Base-by-base conservation (phyloP, 2,113 vertebrate species). In the Sardina pilchardus region DNA sequence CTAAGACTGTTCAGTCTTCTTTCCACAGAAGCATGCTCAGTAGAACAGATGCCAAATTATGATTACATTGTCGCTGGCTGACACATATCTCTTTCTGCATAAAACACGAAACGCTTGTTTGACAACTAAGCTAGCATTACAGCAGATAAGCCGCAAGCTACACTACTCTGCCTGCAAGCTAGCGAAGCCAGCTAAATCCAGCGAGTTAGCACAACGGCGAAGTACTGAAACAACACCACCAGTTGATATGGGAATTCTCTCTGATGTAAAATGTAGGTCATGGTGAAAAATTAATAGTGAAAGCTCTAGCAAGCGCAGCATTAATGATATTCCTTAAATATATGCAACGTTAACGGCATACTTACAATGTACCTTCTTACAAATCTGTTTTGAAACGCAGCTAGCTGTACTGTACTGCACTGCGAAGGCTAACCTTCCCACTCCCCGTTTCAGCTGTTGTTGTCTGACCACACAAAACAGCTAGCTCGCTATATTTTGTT, bases 401-500 rank as follows among this genome's bases (percentile, higher is more conserved):
- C 71, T 36, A 78, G 34, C 71, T 78, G 63, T 34, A 71, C 71
- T 78, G 63, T 34, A 71, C 63, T 71, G 71, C 71, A 78, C 71
- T 78, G 71, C 71, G 21, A 78, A 78, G 71, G 26, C 71, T 63
- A 16, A 78, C 71, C 30, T 78, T 78, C 34, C 71, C 71, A 78
- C 71, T 78, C 71, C 67, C 30, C 71, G 71, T 34, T 78, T 78
- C 71, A 78, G 71, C 71, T 78, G 71, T 78, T 78, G 71, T 78
- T 78, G 71, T 78, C 71, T 78, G 30, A 36, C 30, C 71, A 71
- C 53, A 78, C 63, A 71, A 14, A 78, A 78, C 71, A 36, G 71
- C 30, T 78, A 78, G 71, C 71, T 78, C 30, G 71, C 71, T 78
- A 36, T 78, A 78, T 78, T 78, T 78, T 78, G 71, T 36, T 36